Evolutionary conservation across 2,888 invertebrate genomes (phyloP).

Genomic region (Drosophila setosimentum): DNA sequence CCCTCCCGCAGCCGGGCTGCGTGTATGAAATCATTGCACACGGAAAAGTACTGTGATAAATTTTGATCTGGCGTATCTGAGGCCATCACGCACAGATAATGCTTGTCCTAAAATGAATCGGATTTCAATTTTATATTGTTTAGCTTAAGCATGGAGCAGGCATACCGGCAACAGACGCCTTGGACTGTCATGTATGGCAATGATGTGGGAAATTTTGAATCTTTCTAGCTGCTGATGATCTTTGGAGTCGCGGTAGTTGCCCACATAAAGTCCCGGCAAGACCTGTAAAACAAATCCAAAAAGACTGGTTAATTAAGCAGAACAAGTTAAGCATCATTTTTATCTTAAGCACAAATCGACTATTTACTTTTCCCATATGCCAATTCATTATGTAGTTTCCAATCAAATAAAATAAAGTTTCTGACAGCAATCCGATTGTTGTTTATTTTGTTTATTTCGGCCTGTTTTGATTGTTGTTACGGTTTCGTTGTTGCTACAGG

Average conservation of each 20-base stretch:
- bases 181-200: slow-evolving; percentile 98
- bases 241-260: slow-evolving; percentile 98
- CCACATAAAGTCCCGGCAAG: slow-evolving; percentile 96
- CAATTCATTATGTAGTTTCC: slow-evolving; percentile 66
- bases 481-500: slow-evolving; percentile 33
- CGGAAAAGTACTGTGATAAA: slow-evolving; percentile 95
- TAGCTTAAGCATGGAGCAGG: slow-evolving; percentile 48
- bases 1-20: slow-evolving; percentile 95
- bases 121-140: neutral
- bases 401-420: neutral
- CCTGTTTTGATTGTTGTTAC: slow-evolving; percentile 16
- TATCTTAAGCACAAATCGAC: neutral
- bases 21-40: slow-evolving; percentile 98
- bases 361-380: slow-evolving; percentile 76
- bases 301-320: neutral
- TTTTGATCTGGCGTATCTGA: slow-evolving; percentile 98
- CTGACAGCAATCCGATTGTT: slow-evolving; percentile 1
- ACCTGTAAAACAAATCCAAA: slow-evolving; percentile 88
- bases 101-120: slow-evolving; percentile 92
- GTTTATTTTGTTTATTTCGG: slow-evolving; percentile 40
- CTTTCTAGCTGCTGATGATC: slow-evolving; percentile 95
- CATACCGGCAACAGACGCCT: slow-evolving; percentile 93
- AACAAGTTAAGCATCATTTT: neutral
- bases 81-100: slow-evolving; percentile 97
- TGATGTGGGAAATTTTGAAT: slow-evolving; percentile 96